phyloP scores from a whole-genome alignment of 2,888 invertebrate genomes.

The Deilephila elpenor region DNA sequence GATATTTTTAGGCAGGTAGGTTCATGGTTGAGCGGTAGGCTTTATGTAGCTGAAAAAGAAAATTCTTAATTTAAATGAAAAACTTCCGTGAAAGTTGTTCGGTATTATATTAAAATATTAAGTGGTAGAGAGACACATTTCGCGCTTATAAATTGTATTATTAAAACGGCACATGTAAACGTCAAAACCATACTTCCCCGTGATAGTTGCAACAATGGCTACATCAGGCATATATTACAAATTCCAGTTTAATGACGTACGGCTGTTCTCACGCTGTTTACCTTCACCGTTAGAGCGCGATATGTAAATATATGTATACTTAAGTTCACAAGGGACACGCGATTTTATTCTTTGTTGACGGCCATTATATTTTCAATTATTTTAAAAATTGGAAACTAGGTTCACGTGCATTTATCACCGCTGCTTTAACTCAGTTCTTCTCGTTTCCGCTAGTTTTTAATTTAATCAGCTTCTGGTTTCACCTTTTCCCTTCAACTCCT shows the following conservation, averaged over 20 bases:
- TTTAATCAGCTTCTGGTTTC: no score
- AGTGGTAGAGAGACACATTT: not conserved
- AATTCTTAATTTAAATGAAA: no score
- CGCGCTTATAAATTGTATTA: not conserved
- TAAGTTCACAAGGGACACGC: not conserved
- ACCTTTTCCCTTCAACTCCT: no score
- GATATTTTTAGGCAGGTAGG: no score
- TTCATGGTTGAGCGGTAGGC: no score
- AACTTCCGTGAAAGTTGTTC: no score
- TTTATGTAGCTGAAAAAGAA: no score
- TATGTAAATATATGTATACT: slow-evolving; percentile 11
- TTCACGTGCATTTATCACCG: no score
- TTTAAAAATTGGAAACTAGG: not conserved
- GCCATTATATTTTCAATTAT: not conserved
- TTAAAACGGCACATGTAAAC: not conserved
- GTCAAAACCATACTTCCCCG: not conserved
- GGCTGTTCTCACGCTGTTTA: slow-evolving; percentile 24
- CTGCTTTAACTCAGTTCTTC: no score
- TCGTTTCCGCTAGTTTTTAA: no score
- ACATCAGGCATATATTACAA: slow-evolving; percentile 14
- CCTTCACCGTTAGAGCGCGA: slow-evolving; percentile 22
- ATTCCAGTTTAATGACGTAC: slow-evolving; percentile 26
- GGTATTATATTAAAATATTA: no score
- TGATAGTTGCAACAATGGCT: not conserved
- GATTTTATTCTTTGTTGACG: not conserved